Evolutionary conservation across 2,797 vertebrate genomes (phyloP).

Genomic region (Furcifer pardalis): DNA sequence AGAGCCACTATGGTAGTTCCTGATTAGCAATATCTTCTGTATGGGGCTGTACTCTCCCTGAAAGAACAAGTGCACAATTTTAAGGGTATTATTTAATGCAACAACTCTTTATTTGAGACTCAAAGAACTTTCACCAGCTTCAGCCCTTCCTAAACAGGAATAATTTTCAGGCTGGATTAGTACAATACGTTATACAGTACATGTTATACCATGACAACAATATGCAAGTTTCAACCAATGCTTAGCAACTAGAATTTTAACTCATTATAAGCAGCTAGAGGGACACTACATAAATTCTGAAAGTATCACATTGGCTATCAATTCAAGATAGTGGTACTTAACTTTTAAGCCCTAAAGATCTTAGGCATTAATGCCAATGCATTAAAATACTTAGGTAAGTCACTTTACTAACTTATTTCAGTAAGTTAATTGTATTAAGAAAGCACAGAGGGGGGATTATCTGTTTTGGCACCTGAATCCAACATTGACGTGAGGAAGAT

Average conservation of each 20-base stretch:
- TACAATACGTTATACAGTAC: background rate
- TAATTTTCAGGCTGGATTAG: background rate
- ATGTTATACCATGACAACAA: background rate
- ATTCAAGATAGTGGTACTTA: background rate
- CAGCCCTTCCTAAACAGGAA: too few species aligned
- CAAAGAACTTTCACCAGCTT: too few species aligned
- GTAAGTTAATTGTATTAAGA: background rate
- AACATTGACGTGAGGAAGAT: background rate
- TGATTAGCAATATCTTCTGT: too few species aligned
- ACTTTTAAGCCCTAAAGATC: background rate
- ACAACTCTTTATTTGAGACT: background rate
- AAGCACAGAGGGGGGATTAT: background rate
- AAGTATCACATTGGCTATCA: background rate
- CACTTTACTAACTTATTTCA: background rate
- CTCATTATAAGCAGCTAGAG: background rate
- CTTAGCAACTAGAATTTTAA: background rate
- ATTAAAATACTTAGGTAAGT: background rate
- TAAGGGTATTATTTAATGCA: background rate
- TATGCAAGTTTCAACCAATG: background rate
- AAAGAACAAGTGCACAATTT: background rate
- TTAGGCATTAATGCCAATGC: background rate
- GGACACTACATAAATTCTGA: background rate
- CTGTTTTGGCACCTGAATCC: background rate
- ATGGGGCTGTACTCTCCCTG: background rate
- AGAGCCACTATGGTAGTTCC: background rate